Conservation (phyloP, 2,888 invertebrate species). For the Autographa pulchrina region DNA sequence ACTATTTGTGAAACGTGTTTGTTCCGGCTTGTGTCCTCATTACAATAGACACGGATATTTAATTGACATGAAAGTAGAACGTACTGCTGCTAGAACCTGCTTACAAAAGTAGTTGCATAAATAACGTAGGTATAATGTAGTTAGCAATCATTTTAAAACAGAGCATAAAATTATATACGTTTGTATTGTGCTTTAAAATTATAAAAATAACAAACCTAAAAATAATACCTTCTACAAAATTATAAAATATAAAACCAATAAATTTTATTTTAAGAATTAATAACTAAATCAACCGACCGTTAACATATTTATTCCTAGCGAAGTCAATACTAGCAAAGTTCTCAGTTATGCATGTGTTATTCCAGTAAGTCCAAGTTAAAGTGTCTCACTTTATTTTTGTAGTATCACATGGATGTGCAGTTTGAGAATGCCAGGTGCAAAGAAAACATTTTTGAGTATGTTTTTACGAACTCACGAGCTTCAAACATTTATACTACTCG, state of each 20-base stretch:
- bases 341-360: neutral
- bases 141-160: too few species aligned
- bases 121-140: too few species aligned
- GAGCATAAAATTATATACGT: too few species aligned
- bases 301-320: neutral
- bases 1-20: constrained; percentile 49
- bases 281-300: neutral
- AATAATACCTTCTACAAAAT: too few species aligned
- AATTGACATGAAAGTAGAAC: constrained; percentile 3
- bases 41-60: neutral
- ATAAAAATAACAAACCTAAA: too few species aligned
- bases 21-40: constrained; percentile 11
- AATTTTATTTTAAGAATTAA: too few species aligned
- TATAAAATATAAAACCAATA: too few species aligned
- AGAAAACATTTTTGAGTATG: neutral
- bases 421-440: constrained; percentile 2
- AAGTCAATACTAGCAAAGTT: neutral
- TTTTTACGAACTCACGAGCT: constrained; percentile 4
- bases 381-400: constrained; percentile 4
- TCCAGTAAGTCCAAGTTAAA: neutral
- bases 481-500: neutral
- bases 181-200: too few species aligned
- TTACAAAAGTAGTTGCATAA: neutral
- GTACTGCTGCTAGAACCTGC: neutral
- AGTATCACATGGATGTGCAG: constrained; percentile 4